Percentiles rank a stretch among this genome's conserved stretches.
These are phyloP conservation scores for Fulmarus glacialis DNA, from an alignment of 2,113 vertebrate genomes.

Conservation along the genomic window DNA sequence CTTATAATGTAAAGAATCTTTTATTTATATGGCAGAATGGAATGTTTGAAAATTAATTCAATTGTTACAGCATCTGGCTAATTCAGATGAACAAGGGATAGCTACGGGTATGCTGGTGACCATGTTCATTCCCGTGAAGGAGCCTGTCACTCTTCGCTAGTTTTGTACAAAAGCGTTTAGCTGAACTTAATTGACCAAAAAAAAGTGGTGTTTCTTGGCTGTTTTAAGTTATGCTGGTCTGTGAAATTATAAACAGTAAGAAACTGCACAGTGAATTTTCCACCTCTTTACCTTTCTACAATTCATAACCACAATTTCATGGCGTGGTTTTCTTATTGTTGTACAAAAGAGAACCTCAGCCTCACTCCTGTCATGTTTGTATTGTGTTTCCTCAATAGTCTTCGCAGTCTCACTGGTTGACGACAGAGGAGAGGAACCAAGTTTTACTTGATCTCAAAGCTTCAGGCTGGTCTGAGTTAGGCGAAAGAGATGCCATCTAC, in stretches of 20 bases:
- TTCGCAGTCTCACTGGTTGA: slow-evolving; percentile 83
- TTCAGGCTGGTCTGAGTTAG: slow-evolving; percentile 87
- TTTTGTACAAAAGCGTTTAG: neutral
- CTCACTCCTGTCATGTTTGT: neutral
- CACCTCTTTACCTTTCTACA: neutral
- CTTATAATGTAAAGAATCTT: neutral
- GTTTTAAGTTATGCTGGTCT: neutral
- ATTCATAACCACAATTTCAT: neutral
- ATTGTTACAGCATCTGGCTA: neutral
- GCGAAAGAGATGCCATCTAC: slow-evolving; percentile 90
- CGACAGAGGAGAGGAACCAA: slow-evolving; percentile 86
- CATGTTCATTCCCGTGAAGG: neutral
- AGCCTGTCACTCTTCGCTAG: neutral
- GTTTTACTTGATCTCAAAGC: slow-evolving; percentile 83
- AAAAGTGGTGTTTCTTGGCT: neutral
- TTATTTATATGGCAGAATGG: neutral
- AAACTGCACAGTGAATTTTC: neutral
- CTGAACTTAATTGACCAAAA: neutral
- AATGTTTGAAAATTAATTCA: neutral
- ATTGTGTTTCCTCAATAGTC: slow-evolving; percentile 71
- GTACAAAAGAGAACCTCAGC: neutral
- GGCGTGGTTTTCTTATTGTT: neutral
- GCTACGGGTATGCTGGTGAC: neutral
- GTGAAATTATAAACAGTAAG: neutral
- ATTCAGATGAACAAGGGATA: neutral